Percentiles rank a stretch among this genome's conserved stretches.
phyloP scores from a whole-genome alignment of 2,113 vertebrate genomes.

The Coptodon bakossiorum region DNA sequence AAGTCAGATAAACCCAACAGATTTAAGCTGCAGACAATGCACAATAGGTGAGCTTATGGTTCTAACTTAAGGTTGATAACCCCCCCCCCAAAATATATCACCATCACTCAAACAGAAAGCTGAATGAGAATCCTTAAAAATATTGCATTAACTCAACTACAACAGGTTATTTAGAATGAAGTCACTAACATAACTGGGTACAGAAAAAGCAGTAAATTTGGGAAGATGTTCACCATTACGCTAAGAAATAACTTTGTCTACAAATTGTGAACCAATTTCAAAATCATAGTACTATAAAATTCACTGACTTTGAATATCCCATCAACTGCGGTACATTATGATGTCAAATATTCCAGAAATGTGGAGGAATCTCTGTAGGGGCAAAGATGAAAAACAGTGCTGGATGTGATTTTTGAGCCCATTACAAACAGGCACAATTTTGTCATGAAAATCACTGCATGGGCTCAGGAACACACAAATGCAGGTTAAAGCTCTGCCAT shows the following conservation, averaged over 20 bases:
- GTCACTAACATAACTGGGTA: background rate
- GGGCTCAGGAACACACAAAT: background rate
- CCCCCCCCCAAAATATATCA: accelerated
- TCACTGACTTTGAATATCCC: background rate
- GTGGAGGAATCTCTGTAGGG: background rate
- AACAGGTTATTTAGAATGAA: background rate
- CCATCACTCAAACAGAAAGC: background rate
- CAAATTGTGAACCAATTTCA: background rate
- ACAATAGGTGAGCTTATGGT: background rate
- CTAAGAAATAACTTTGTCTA: background rate
- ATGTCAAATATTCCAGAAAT: background rate
- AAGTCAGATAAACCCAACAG: background rate
- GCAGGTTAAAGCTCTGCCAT: background rate
- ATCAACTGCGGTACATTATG: background rate
- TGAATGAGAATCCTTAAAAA: background rate
- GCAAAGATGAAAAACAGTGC: background rate
- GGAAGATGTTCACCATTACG: background rate
- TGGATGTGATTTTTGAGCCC: background rate
- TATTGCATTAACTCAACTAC: accelerated
- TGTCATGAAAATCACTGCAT: background rate
- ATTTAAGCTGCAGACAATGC: background rate
- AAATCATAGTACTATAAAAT: background rate
- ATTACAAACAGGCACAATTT: background rate
- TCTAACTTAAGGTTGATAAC: background rate
- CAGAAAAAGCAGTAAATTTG: background rate